These are phyloP conservation scores for Apodemus sylvaticus DNA, from an alignment of 2,113 vertebrate species.

Conservation along the genomic window DNA sequence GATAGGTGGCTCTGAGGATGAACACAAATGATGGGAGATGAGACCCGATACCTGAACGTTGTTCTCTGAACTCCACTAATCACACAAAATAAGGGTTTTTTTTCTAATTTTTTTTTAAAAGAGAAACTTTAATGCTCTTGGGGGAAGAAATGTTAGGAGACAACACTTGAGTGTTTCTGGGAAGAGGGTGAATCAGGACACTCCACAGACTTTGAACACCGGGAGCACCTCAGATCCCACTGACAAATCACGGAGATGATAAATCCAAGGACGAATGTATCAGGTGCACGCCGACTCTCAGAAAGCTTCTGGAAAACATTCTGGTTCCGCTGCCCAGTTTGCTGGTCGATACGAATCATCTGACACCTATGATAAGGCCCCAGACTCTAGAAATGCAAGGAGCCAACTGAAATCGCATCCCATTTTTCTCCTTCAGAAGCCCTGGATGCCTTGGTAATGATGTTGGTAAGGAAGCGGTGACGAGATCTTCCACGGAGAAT, in stretches of 20 bases:
- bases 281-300: conserved; percentile 95
- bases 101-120: background rate
- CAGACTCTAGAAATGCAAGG: conserved; percentile 84
- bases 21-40: too few relatives aligned
- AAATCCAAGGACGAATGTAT: conserved; percentile 83
- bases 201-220: conserved; percentile 79
- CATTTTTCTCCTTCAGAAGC: too few relatives aligned
- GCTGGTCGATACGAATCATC: conserved; percentile 96
- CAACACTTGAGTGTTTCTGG: conserved; percentile 63
- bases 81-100: background rate
- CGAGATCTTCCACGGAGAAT: too few relatives aligned
- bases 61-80: background rate
- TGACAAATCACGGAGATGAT: conserved; percentile 79
- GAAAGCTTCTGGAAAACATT: conserved; percentile 92
- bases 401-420: too few relatives aligned
- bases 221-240: conserved; percentile 86
- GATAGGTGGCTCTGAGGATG: background rate
- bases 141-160: background rate
- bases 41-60: background rate
- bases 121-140: conserved; percentile 42
- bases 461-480: too few relatives aligned
- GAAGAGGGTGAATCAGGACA: background rate
- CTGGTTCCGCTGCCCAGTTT: conserved; percentile 90
- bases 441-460: too few relatives aligned
- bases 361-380: conserved; percentile 94